These are phyloP conservation scores for Prionace glauca DNA, from an alignment of 2,797 vertebrate genomes.

Conservation along the genomic window DNA sequence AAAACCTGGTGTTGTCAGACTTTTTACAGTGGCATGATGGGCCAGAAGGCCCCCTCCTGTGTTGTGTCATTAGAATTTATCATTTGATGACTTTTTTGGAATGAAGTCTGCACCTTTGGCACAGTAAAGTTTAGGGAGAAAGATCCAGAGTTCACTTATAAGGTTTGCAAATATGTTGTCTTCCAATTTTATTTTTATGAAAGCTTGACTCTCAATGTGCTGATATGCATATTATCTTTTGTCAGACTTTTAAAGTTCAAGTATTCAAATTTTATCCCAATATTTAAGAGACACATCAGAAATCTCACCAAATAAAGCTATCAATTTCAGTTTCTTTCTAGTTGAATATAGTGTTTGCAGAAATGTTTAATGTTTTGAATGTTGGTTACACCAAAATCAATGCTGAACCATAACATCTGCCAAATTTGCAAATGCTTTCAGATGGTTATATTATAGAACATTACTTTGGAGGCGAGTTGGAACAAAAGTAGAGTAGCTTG, in stretches of 20 bases:
- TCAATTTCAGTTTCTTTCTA: neutral
- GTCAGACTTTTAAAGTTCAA: neutral
- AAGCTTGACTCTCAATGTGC: neutral
- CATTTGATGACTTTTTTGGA: neutral
- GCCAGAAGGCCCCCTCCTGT: neutral
- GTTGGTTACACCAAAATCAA: neutral
- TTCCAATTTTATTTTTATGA: neutral
- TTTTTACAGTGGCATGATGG: too few relatives aligned
- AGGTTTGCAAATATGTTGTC: neutral
- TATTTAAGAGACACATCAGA: neutral
- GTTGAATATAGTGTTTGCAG: neutral
- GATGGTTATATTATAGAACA: neutral
- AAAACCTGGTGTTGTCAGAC: too few relatives aligned
- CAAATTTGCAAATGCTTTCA: neutral
- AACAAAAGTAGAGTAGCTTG: neutral
- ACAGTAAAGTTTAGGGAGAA: neutral
- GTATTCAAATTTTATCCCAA: neutral
- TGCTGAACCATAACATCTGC: neutral
- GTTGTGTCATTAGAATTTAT: neutral
- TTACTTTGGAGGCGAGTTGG: neutral
- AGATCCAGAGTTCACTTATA: neutral
- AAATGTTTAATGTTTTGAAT: neutral
- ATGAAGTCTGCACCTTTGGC: neutral
- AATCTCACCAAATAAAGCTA: neutral
- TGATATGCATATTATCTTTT: neutral